Percentiles rank a stretch among this genome's conserved stretches.
Evolutionary conservation across 2,888 invertebrate genomes (phyloP).

Genomic region (Melinopterus prodromus): DNA sequence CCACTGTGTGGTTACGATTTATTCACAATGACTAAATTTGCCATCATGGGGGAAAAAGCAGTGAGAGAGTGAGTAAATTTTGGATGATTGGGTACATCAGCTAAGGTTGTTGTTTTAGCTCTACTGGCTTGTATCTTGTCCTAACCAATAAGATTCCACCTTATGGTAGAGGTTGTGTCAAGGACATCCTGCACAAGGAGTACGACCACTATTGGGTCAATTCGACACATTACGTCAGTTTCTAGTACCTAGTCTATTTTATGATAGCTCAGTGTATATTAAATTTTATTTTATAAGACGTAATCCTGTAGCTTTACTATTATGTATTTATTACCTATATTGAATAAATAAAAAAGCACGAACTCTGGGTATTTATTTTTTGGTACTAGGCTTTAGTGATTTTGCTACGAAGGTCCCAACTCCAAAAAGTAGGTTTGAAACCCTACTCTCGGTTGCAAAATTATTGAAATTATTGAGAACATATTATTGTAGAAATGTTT

Average conservation of each 20-base stretch:
- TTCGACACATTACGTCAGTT: neutral
- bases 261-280: neutral
- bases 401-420: too few relatives aligned
- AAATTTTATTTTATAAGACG: neutral
- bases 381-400: neutral
- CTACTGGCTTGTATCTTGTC: conserved; percentile 5
- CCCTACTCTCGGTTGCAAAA: too few relatives aligned
- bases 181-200: neutral
- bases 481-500: too few relatives aligned
- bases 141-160: conserved; percentile 7
- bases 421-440: too few relatives aligned
- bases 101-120: neutral
- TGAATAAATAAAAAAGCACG: neutral
- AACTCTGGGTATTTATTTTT: neutral
- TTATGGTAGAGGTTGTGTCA: conserved; percentile 6
- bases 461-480: too few relatives aligned
- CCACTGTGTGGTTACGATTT: conserved; percentile 15
- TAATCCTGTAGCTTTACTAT: neutral
- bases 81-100: neutral
- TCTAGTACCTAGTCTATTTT: neutral
- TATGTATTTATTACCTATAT: neutral
- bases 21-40: neutral
- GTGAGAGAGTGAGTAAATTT: conserved; percentile 9
- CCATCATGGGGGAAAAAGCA: conserved; percentile 13
- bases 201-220: neutral